Evolutionary conservation across 2,113 vertebrate genomes (phyloP).

Genomic region (Dasyurus viverrinus): DNA sequence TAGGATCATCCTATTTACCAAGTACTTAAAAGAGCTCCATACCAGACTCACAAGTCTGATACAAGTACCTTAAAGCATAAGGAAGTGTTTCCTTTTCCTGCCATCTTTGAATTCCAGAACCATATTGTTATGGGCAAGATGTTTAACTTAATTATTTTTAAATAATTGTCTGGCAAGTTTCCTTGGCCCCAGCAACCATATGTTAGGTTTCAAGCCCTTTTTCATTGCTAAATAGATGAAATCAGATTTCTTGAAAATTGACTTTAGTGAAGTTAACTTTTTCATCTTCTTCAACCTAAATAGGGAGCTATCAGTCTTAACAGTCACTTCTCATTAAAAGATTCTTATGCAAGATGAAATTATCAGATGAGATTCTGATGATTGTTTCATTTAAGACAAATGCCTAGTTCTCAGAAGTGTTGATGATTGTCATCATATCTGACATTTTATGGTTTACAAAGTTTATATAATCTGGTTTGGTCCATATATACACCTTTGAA

Average conservation of each 20-base stretch:
- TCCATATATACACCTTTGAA: background rate
- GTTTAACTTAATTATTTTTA: background rate
- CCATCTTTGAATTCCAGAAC: background rate
- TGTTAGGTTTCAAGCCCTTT: background rate
- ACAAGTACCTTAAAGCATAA: background rate
- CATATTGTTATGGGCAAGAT: background rate
- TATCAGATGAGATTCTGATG: background rate
- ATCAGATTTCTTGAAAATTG: background rate
- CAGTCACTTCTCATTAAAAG: background rate
- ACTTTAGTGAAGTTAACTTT: background rate
- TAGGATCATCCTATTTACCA: background rate
- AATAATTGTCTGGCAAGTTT: conserved; percentile 30
- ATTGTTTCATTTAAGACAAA: background rate
- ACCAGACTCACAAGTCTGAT: background rate
- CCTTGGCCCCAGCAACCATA: background rate
- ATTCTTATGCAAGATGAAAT: background rate
- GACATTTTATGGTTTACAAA: background rate
- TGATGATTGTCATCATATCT: background rate
- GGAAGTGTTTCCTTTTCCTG: background rate
- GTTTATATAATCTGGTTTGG: background rate
- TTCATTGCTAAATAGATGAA: background rate
- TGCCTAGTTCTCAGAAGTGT: background rate
- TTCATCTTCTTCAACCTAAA: background rate
- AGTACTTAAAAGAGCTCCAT: background rate
- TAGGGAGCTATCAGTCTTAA: background rate